These are phyloP conservation scores for Aphodius granarius DNA, from an alignment of 2,888 invertebrate genomes.

Conservation along the genomic window DNA sequence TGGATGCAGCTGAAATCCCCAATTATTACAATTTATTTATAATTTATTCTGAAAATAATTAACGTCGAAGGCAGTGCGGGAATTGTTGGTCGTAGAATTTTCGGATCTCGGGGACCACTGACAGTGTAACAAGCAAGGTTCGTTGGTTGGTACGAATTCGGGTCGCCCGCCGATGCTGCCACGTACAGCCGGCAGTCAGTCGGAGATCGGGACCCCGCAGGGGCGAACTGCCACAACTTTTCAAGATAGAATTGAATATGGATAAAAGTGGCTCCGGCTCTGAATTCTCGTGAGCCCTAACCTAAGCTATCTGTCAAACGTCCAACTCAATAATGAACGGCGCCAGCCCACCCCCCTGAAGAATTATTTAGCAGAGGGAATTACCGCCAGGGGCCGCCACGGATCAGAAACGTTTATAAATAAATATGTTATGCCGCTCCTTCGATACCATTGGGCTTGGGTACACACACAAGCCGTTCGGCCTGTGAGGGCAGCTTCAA, in stretches of 20 bases:
- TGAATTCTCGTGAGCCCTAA: conserved; percentile 41
- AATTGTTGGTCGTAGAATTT: not conserved
- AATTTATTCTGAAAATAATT: not conserved
- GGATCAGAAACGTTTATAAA: not conserved
- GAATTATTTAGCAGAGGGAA: conserved; percentile 19
- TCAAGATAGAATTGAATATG: conserved; percentile 51
- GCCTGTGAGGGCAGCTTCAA: not conserved
- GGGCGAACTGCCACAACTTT: conserved; percentile 35
- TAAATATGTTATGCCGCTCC: not conserved
- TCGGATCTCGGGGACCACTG: not conserved
- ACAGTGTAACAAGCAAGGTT: not conserved
- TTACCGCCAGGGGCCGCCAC: not conserved
- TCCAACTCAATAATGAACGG: conserved; percentile 40
- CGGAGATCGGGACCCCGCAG: conserved; percentile 25
- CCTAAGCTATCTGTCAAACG: conserved; percentile 41
- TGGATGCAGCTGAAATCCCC: too few relatives aligned
- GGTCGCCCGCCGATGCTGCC: not conserved
- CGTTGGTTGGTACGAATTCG: conserved; percentile 6
- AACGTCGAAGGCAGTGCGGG: not conserved
- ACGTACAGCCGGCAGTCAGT: conserved; percentile 9
- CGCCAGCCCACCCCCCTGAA: not conserved
- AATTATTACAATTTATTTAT: too few relatives aligned
- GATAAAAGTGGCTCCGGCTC: conserved; percentile 46
- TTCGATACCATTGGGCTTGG: not conserved
- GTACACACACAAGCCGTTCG: not conserved